These are phyloP conservation scores for Apaloderma vittatum DNA, from an alignment of 2,113 vertebrate species.

Conservation along the genomic window DNA sequence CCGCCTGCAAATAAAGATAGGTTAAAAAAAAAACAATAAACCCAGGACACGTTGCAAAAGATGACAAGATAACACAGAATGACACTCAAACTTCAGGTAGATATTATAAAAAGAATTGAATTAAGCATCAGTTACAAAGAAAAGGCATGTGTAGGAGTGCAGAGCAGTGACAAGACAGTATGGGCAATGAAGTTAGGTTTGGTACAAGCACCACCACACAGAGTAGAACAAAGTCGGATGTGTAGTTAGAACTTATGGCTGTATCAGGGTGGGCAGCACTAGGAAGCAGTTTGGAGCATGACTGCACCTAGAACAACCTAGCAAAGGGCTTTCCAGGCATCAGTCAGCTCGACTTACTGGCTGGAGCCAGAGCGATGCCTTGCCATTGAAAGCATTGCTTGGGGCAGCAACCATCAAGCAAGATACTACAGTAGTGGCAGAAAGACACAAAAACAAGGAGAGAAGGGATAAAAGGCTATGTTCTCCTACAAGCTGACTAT, in stretches of 20 bases:
- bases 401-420: background rate
- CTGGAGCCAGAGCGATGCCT: background rate
- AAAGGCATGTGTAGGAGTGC: background rate
- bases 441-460: background rate
- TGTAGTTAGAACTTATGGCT: background rate
- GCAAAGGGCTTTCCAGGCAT: background rate
- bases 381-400: background rate
- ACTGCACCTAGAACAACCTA: background rate
- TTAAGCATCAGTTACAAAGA: background rate
- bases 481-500: background rate
- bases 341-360: background rate
- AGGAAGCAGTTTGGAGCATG: background rate
- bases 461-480: accelerated
- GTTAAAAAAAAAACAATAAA: background rate
- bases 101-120: background rate
- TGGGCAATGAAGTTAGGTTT: background rate
- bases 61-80: background rate
- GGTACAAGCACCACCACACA: accelerated
- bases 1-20: background rate
- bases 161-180: background rate
- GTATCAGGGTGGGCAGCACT: background rate
- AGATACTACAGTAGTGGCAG: background rate
- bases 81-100: background rate
- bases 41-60: background rate
- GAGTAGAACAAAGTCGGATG: background rate